Conservation (phyloP, 1,140 invertebrate genomes). For the Drosophila nannoptera region DNA sequence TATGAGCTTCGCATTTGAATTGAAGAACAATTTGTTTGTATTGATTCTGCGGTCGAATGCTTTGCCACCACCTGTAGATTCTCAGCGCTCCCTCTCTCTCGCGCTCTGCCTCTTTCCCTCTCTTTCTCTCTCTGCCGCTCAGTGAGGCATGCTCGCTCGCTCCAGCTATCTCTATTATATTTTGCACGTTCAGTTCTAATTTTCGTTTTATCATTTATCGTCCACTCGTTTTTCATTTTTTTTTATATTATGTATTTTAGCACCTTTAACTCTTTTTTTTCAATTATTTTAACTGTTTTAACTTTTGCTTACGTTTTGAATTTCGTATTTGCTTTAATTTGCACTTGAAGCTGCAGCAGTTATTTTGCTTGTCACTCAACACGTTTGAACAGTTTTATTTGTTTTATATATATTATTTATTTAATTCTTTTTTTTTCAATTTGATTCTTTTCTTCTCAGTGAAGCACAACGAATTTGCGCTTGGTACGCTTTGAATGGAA, state of each 20-base stretch:
- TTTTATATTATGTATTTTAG: not conserved
- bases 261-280: not conserved
- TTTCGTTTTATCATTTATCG: constrained; percentile 7
- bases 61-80: constrained; percentile 61
- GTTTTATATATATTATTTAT: constrained; percentile 10
- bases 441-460: constrained; percentile 6
- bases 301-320: constrained; percentile 56
- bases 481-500: constrained; percentile 15
- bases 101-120: not conserved
- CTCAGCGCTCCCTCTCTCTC: not conserved
- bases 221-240: constrained; percentile 7
- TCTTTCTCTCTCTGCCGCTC: constrained; percentile 1
- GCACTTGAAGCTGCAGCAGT: not conserved
- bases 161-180: constrained; percentile 5
- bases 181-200: constrained; percentile 16
- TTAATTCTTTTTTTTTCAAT: constrained; percentile 17
- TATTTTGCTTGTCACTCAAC: constrained; percentile 46
- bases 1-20: constrained; percentile 44
- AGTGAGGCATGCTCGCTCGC: no score
- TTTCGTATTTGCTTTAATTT: constrained; percentile 3
- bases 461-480: not conserved
- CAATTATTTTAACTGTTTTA: constrained; percentile 7
- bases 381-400: constrained; percentile 35
- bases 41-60: constrained; percentile 6
- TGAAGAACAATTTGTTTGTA: constrained; percentile 31